These are phyloP conservation scores for Echiichthys vipera DNA, from an alignment of 2,797 vertebrate genomes.

Conservation along the genomic window DNA sequence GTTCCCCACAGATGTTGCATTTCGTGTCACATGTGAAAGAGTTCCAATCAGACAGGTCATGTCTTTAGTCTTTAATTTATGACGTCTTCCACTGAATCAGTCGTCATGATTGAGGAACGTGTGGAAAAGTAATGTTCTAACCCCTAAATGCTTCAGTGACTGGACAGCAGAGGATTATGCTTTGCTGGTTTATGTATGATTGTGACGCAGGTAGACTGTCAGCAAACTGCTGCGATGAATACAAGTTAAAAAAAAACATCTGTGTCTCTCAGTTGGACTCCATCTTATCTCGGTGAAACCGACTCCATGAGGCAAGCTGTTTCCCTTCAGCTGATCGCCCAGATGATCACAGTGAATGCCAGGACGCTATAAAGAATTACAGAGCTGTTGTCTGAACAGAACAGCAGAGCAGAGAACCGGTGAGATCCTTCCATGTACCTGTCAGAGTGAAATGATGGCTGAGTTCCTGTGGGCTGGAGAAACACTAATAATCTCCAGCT, in stretches of 20 bases:
- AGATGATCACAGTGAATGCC: constrained; percentile 56
- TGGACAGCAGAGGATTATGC: constrained; percentile 16
- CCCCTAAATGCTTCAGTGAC: constrained; percentile 9
- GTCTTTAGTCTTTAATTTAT: constrained; percentile 14
- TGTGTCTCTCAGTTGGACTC: constrained; percentile 30
- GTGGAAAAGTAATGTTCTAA: constrained; percentile 25
- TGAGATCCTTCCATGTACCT: constrained; percentile 91
- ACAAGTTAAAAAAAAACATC: neutral
- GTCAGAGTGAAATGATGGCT: constrained; percentile 94
- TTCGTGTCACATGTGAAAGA: neutral
- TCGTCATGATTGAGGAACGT: neutral
- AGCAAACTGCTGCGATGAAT: constrained; percentile 21
- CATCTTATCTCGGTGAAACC: constrained; percentile 26
- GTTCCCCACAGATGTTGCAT: neutral
- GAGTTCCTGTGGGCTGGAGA: constrained; percentile 92
- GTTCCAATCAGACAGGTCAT: neutral
- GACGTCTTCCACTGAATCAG: constrained; percentile 6
- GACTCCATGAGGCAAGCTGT: constrained; percentile 27
- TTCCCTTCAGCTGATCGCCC: constrained; percentile 52
- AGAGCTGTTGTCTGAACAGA: constrained; percentile 54
- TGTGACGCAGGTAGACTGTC: constrained; percentile 22
- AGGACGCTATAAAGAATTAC: constrained; percentile 61
- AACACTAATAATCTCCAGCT: constrained; percentile 92
- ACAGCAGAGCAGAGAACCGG: constrained; percentile 79
- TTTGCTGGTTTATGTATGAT: constrained; percentile 20